Evolutionary conservation across 1,140 invertebrate species (phyloP), one percentile per base, ranked within the genome.

Genomic region (Drosophila kepulauana): DNA sequence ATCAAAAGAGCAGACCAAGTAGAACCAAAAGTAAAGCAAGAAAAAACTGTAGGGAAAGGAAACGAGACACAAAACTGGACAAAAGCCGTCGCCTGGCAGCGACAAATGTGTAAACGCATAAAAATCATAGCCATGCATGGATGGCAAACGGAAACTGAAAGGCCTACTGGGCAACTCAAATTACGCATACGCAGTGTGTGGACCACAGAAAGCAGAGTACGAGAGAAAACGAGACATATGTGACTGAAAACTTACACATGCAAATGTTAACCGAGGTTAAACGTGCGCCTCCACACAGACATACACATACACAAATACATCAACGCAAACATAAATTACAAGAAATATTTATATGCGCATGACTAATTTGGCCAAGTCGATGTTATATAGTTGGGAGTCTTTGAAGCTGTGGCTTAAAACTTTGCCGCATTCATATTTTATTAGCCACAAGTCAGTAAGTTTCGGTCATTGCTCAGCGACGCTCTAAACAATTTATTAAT

Each of bases 401-500:
- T 86, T 85, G 82, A 86, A 86, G 82, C 38, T 61, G 45, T 35
- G 62, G 46, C 74, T 78, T 45, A 78, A 82, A 87, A 82, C 56
- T 84, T 54, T 87, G 69, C 65, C 65, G 85, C 80, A 82, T 84
- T 88, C 84, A 88, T 88, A 88, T 88, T 88, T 88, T 88, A 88
- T 88, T 80, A 84, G 80, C 69, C 81, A 81, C 80, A 88, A 87
- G 80, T 85, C 82, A 81, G 82, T 86, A 86, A 86, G 79, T 86
- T 75, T 86, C 49, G 71, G 71, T 74, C 65, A 74, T 65, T 71
- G 67, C 73, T 75, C 72, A 75, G 72, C 72, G 58, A 43, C 54
- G 70, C 68, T 88, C 84, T 84, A 81, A 88, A 89, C 80, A 88
- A 88, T 88, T 89, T 88, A 84, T 87, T 87, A 87, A 87, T 87